Evolutionary conservation across 2,888 invertebrate genomes (phyloP), one percentile per base, ranked within the genome.

Genomic region (Pachymerium ferrugineum): DNA sequence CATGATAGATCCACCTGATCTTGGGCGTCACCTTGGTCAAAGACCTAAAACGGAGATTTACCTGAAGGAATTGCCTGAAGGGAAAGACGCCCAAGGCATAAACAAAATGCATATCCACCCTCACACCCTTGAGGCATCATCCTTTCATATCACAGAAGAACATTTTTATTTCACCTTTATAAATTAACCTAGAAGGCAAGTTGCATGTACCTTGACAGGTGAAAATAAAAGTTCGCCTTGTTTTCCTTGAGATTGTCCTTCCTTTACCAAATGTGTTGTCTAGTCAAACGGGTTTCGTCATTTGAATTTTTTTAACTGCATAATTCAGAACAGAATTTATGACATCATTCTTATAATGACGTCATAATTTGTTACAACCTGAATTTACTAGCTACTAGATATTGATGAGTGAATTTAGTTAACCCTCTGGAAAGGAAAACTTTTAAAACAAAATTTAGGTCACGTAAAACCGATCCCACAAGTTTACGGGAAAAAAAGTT

Each of bases 221-320:
- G 28, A 62, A 62, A 62, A 62, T 6, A 62, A 62, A n/a, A n/a
- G n/a, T n/a, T n/a, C n/a, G 12, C 1, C 62, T 62, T 28, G 62
- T 62, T 62, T 62, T 62, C 62, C 62, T 62, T 62, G 62, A 62
- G 62, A 62, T 62, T 62, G 62, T 62, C 62, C 62, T 62, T 62
- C 62, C 62, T 14, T 62, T 62, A 62, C 62, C 62, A 62, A 62
- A 62, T 62, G n/a, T 8, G 62, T 14, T 62, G 62, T 62, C 25
- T 62, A 28, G 62, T 62, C 62, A 62, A 62, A 62, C 62, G 28
- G 28, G 62, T 62, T 62, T 62, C 62, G 62, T 62, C 62, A 28
- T 28, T 62, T 28, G n/a, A 12, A 25, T n/a, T 10, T 62, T 62
- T 62, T 28, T 28, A 22, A 28, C 62, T n/a, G n/a, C n/a, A n/a